These are phyloP conservation scores for Scaptomyza polygonia DNA, from an alignment of 2,888 invertebrate species.

Conservation along the genomic window DNA sequence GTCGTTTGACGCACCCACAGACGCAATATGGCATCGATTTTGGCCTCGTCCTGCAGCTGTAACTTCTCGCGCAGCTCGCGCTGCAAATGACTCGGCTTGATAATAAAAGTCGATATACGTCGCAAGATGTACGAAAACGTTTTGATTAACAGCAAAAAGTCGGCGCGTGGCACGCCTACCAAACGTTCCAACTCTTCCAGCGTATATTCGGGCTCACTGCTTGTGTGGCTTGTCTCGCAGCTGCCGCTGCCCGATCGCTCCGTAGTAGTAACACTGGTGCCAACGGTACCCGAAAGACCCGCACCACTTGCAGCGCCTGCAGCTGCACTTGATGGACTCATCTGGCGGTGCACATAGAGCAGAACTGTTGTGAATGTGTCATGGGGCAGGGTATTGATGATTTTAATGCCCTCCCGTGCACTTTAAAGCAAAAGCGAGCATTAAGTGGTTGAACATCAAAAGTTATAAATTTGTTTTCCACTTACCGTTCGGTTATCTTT, in stretches of 20 bases:
- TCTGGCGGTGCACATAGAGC: constrained; percentile 83
- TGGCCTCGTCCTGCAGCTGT: constrained; percentile 84
- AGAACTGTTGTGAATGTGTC: constrained; percentile 83
- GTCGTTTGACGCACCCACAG: constrained; percentile 86
- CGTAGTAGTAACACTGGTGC: constrained; percentile 64
- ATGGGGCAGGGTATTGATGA: constrained; percentile 83
- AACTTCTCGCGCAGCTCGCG: constrained; percentile 85
- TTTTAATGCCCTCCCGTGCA: constrained; percentile 84
- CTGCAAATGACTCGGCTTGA: constrained; percentile 86
- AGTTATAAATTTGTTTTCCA: neutral
- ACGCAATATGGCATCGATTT: constrained; percentile 86
- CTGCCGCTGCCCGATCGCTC: constrained; percentile 50
- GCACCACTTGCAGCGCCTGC: constrained; percentile 15
- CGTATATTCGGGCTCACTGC: constrained; percentile 81
- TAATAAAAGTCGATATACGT: constrained; percentile 85
- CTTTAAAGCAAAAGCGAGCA: constrained; percentile 52
- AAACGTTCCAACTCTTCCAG: constrained; percentile 83
- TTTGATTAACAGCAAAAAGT: constrained; percentile 83
- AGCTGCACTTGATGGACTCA: constrained; percentile 67
- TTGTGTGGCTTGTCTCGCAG: constrained; percentile 37
- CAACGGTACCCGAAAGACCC: constrained; percentile 31
- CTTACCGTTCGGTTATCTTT: constrained; percentile 63
- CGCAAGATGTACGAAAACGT: constrained; percentile 85
- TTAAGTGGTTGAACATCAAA: neutral
- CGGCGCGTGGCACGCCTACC: constrained; percentile 81